These are phyloP conservation scores for Ceratosolen fusciceps DNA, from an alignment of 1,140 invertebrate species.

Conservation along the genomic window DNA sequence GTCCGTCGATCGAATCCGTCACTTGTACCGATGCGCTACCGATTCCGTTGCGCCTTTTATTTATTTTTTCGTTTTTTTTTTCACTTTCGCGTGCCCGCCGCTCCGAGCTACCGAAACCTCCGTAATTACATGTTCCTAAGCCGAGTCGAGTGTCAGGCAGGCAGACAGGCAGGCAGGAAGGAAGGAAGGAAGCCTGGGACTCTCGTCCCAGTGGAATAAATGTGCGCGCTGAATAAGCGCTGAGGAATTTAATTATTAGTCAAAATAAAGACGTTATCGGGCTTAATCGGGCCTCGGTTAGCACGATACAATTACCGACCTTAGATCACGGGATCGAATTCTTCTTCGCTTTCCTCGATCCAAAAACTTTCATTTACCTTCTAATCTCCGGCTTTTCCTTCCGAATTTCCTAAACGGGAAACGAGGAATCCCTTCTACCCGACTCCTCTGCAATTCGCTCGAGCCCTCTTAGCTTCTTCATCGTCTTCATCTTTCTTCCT, in stretches of 20 bases:
- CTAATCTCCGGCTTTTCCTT: no score
- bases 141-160: background rate
- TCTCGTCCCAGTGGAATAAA: background rate
- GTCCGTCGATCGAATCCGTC: background rate
- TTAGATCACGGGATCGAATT: background rate
- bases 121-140: background rate
- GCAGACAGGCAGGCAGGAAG: no score
- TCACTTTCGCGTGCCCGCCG: background rate
- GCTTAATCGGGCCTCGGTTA: background rate
- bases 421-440: no score
- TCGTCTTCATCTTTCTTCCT: no score
- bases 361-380: constrained; percentile 10
- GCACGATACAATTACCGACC: background rate
- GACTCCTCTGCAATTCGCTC: no score
- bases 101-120: background rate
- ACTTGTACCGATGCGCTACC: background rate
- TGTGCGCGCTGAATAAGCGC: no score
- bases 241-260: background rate
- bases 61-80: no score
- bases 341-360: background rate
- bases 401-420: no score
- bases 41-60: background rate
- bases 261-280: background rate
- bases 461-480: no score
- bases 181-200: background rate